phyloP scores from a whole-genome alignment of 2,113 vertebrate genomes.

The Dromas ardeola region DNA sequence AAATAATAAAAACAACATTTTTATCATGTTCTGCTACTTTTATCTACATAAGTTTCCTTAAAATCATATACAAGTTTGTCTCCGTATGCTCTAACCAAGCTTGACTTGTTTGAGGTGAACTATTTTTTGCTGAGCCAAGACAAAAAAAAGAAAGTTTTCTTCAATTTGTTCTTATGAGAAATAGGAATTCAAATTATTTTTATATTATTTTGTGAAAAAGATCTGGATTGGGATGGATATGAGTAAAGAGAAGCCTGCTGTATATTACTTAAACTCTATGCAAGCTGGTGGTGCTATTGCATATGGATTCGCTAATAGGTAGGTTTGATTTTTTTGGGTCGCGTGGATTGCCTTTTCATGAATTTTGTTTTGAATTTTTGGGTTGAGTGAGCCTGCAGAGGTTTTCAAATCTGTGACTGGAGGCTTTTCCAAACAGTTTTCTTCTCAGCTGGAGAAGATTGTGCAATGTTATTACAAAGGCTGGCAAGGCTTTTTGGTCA shows the following conservation, averaged over 20 bases:
- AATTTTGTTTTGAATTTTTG: background rate
- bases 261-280: background rate
- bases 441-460: background rate
- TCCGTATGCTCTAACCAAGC: background rate
- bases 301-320: background rate
- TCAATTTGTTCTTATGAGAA: background rate
- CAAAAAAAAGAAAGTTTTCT: background rate
- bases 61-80: background rate
- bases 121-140: background rate
- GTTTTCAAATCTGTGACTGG: background rate
- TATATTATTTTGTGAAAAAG: background rate
- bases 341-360: background rate
- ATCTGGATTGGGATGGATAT: background rate
- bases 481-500: background rate
- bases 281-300: background rate
- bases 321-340: background rate
- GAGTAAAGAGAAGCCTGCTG: background rate
- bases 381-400: background rate
- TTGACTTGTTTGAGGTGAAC: background rate
- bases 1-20: background rate
- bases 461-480: background rate
- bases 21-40: background rate
- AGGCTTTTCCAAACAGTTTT: conserved; percentile 16
- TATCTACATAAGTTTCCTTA: background rate
- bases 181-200: background rate